Evolutionary conservation across 2,888 invertebrate genomes (phyloP), one percentile per base, ranked within the genome.

Genomic region (Piscicola geometra): DNA sequence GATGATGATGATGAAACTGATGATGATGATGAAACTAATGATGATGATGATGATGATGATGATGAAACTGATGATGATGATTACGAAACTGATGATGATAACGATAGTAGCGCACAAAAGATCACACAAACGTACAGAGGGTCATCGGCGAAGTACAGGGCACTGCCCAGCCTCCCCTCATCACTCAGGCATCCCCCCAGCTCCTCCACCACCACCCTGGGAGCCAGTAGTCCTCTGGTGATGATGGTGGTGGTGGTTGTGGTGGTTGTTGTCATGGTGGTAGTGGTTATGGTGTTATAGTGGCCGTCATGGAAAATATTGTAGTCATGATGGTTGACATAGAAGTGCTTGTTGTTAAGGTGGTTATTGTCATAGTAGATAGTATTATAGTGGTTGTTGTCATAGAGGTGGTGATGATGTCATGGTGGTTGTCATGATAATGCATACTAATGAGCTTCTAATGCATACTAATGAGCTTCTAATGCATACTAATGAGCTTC

Each of bases 131-230:
- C 77, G 36, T 75, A 84, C 83, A 82, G 82, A 67, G 83, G 80
- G 69, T 81, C 79, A 78, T 82, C 83, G 9, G 84, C 82, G 79
- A 85, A 85, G 78, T 85, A 85, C 52, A 85, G 82, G 9, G 85
- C 85, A 77, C 81, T 79, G 52, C 85, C 85, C 71, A 85, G 81
- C 81, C 81, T 82, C 21, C 85, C 85, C 2, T 74, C 76, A 78
- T 85, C 84, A n/a, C 83, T 82, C 66, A 83, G 78, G 15, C 79
- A 80, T 25, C 83, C 83, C 30, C 84, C 84, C 78, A 80, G 81
- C 67, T 84, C 83, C 77, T 84, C 84, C n/a, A 83, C 84, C 25
- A 85, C 82, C 35, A 83, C 81, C 75, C 82, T 82, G 15, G 84
- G 84, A 77, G 83, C 75, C 76, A 85, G 78, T n/a, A 85, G 77